Base-by-base conservation (phyloP, 2,888 invertebrate species). In the Lepidochitona cinerea region DNA sequence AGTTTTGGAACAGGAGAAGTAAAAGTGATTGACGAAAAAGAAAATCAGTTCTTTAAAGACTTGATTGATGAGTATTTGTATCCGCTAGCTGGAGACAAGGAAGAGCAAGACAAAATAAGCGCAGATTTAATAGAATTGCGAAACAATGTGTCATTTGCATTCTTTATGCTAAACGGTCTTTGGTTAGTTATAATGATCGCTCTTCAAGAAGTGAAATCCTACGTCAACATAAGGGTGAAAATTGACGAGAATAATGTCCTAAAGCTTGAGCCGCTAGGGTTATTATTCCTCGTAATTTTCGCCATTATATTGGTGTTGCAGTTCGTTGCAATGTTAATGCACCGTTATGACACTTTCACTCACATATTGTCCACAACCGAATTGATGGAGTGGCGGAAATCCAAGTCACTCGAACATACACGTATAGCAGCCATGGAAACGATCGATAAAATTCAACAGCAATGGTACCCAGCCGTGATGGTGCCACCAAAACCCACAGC, bases 101-200 rank as follows among this genome's bases (percentile, higher is more conserved):
- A 95, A 75, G 68, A 75, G 18, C 77, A 82, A 72, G 79, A 80
- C 37, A 74, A 76, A 32, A 59, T 79, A 0, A 64, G 71, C 18
- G 67, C 41, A 14, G 79, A 83, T 26, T 93, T 99, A 90, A 96
- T 95, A 93, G 97, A 97, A 91, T 93, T 99, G 87, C 94, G 98
- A 90, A 97, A 98, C 93, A 95, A 96, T 87, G 95, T 79, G 2
- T 75, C 81, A 3, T 85, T 86, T 70, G 84, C 79, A 9, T 98
- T 98, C 93, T 96, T 98, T 93, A 98, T 99, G 97, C 92, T 97
- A 92, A 99, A 99, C 93, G 96, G 97, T 82, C 94, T 99, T 88
- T 99, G 98, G 94, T 96, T 99, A 89, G 94, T 98, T 91, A 96
- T 98, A 41, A 84, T 83, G 76, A 79, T 77, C 32, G 79, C 81